Base-by-base conservation (phyloP, 2,888 invertebrate genomes). In the Xestoiulus laeticollis region DNA sequence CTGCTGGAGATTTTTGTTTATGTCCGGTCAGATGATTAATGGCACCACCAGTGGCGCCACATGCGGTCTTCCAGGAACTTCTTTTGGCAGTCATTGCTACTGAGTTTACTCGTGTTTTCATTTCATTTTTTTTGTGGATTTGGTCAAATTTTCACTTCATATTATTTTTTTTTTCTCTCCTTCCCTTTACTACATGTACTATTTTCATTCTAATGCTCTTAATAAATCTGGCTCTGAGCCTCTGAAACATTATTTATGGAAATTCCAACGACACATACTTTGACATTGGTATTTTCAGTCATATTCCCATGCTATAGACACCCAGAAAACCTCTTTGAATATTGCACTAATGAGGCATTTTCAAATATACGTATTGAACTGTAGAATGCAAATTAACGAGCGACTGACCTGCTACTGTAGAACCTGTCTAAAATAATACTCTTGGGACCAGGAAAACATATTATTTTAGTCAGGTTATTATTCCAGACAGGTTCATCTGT, bases 1-100 rank as follows among this genome's bases (percentile, higher is more conserved):
- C 68, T 68, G 26, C 68, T 26, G 68, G 68, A 68, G 68, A 68
- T 68, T 68, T 68, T 68, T 68, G 68, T 68, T 68, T 68, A 68
- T 68, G 68, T 68, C 68, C 68, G 68, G 68, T 68, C 68, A 26
- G 26, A 26, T 68, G 68, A 68, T 68, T 68, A 68, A 68, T 68
- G 68, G n/a, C 68, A 68, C 68, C 68, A 68, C 68, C 68, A 68
- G 68, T 68, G 68, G 68, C 68, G 68, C 68, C 26, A 68, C 68
- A 68, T 68, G 22, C 68, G 68, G 68, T 68, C 68, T 68, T 68
- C 68, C 68, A 68, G 68, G 68, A 68, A 68, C 68, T 68, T 68
- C 68, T 68, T 68, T 68, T 12, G 26, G 68, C 68, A 22, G 8
- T 10, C 26, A 12, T 26, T 12, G 68, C 68, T 26, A 68, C 68